Evolutionary conservation across 2,113 vertebrate species (phyloP).

Genomic region (Scopus umbretta): DNA sequence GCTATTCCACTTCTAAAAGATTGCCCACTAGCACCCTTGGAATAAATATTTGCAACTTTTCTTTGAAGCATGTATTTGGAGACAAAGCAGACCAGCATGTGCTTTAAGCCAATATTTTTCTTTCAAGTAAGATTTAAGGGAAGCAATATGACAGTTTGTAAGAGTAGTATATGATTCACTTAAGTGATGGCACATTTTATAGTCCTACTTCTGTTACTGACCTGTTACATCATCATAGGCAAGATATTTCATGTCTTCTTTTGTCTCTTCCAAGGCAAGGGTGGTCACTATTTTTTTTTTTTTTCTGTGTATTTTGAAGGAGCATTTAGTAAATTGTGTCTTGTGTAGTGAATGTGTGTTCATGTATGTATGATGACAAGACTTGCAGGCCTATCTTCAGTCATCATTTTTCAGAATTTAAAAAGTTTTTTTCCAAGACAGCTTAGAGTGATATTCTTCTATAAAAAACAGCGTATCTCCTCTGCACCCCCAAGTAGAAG

Average conservation of each 20-base stretch:
- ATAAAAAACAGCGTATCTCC: neutral
- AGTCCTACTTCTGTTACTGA: neutral
- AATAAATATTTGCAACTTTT: slow-evolving; percentile 47
- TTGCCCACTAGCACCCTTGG: slow-evolving; percentile 3
- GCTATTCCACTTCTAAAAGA: neutral
- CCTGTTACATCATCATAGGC: neutral
- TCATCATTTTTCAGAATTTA: neutral
- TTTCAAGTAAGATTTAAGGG: slow-evolving; percentile 34
- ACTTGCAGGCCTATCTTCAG: neutral
- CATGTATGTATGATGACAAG: neutral
- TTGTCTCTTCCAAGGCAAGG: neutral
- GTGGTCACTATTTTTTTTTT: neutral
- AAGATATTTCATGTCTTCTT: neutral
- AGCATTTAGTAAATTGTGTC: neutral
- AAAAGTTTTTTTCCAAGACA: neutral
- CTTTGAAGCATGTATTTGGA: slow-evolving; percentile 34
- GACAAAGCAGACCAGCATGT: neutral
- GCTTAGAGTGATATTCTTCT: neutral
- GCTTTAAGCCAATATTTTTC: slow-evolving; percentile 20
- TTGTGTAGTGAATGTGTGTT: neutral
- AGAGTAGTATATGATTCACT: neutral
- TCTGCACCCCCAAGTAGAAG: neutral
- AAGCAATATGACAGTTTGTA: neutral
- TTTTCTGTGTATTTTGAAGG: neutral
- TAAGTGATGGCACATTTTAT: neutral